Base-by-base conservation (phyloP, 1,140 invertebrate genomes). In the Drosophila sturtevanti region DNA sequence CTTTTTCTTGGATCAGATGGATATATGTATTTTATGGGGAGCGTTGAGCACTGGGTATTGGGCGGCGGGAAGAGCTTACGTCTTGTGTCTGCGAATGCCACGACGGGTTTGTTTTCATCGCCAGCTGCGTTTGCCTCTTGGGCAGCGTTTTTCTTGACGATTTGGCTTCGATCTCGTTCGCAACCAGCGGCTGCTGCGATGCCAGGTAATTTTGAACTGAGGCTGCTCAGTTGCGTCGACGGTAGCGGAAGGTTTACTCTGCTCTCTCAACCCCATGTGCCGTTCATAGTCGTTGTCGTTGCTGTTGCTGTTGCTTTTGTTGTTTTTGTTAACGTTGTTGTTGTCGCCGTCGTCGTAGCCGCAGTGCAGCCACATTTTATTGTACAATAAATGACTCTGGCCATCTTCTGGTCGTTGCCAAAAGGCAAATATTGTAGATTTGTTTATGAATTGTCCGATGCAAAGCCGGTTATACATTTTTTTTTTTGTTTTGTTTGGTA, bases 81-180 rank as follows among this genome's bases (percentile, higher is more conserved):
- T 89, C 84, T 86, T 87, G 76, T 68, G 68, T 87, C 79, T 89
- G 84, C 79, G 82, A 86, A 72, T 74, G 82, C 82, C 82, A 89
- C 82, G 82, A 86, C 82, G 84, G 79, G 82, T 86, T 86, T 86
- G 82, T 86, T 87, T 81, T 79, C 75, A 86, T 76, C 75, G 75
- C 68, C 84, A 77, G 75, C 76, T 86, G 75, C 78, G 78, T 56
- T 56, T 82, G 82, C 75, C 79, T 89, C 84, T 89, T 86, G 84
- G 79, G 79, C 82, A 79, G 82, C 72, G 52, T 68, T 85, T 86
- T 71, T 85, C 86, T 81, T 78, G 79, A 73, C 54, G 41, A 63
- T 69, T 69, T 77, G 75, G 75, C 75, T 55, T 31, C 82, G 82
- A 86, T 86, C 82, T 86, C 74, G 82, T 79, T 86, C 81, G 82